Evolutionary conservation across 2,888 invertebrate species (phyloP), one percentile per base, ranked within the genome.

Genomic region (Cryptocephalus moraei): DNA sequence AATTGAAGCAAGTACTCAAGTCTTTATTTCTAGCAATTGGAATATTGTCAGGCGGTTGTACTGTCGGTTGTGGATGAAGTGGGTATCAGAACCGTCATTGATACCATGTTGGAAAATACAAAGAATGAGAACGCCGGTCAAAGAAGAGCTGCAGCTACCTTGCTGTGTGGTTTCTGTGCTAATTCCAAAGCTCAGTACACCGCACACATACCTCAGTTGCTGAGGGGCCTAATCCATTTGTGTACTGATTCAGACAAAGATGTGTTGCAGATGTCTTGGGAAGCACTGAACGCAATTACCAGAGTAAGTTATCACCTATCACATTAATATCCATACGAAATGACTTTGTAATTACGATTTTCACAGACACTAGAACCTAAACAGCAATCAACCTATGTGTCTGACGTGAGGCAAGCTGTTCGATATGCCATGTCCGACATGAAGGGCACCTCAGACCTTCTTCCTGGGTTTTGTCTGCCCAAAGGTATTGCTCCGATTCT

Each of bases 401-500:
- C 83, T 8, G 93, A 94, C 67, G 86, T 96, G 43, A 77, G 94
- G 32, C 92, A 93, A 71, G 93, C 95, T 8, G 85, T 96, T n/a
- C 76, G 91, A 12, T 92, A 86, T 72, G 92, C 91, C 10, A 81
- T 86, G 32, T 85, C 88, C 13, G 95, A 95, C 62, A 74, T 91
- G 56, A 87, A 88, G 62, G 82, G 80, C 0, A 55, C 57, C 2
- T 74, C 78, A 14, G 85, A 86, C 43, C 73, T 91, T 47, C 72
- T 92, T 56, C 94, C 95, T 9, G 96, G 95, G 9, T 92, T 96
- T 69, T 95, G 94, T 67, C 72, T 94, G 58, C 90, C 92, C 0
- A 94, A 94, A 75, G 84, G 70, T 38, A 91, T 97, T 46, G 84
- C 91, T 3, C 95, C 97, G 8, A 82, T 99, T 50, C 74, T 97